phyloP scores from a whole-genome alignment of 2,888 invertebrate genomes.

The Drosophila kanekoi region DNA sequence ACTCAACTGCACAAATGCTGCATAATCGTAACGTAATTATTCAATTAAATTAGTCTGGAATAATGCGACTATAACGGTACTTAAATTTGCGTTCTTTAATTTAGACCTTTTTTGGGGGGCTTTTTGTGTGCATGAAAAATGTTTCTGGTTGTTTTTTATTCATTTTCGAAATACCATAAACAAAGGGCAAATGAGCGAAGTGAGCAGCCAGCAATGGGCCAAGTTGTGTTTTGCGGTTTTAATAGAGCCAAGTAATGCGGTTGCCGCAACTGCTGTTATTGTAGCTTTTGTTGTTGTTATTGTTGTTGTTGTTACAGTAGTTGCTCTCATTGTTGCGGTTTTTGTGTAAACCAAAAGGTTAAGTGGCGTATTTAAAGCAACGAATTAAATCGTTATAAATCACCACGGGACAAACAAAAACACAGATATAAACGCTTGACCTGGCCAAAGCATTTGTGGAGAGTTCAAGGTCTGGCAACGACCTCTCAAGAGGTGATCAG shows the following conservation, averaged over 20 bases:
- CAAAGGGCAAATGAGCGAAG: slow-evolving; percentile 29
- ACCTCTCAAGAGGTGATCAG: slow-evolving; percentile 13
- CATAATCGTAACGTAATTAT: slow-evolving; percentile 59
- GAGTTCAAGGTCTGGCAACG: slow-evolving; percentile 42
- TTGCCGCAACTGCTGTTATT: slow-evolving; percentile 47
- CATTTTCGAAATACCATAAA: slow-evolving; percentile 38
- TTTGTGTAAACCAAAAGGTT: slow-evolving; percentile 64
- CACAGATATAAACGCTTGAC: slow-evolving; percentile 5
- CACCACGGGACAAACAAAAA: slow-evolving; percentile 14
- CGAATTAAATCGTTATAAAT: slow-evolving; percentile 69
- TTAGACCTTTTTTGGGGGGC: slow-evolving; percentile 32
- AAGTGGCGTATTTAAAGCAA: slow-evolving; percentile 63
- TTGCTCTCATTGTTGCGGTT: slow-evolving; percentile 74
- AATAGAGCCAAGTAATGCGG: slow-evolving; percentile 78
- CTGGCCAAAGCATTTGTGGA: neutral
- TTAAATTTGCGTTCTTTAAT: slow-evolving; percentile 34
- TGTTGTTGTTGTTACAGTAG: slow-evolving; percentile 33
- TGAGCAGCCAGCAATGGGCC: slow-evolving; percentile 20
- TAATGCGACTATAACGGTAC: slow-evolving; percentile 40
- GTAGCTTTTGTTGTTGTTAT: slow-evolving; percentile 25
- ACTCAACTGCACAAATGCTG: slow-evolving; percentile 39
- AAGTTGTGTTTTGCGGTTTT: slow-evolving; percentile 66
- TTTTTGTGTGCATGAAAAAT: slow-evolving; percentile 15
- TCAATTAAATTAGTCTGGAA: slow-evolving; percentile 54
- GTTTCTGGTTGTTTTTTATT: neutral